Evolutionary conservation across 23 tunicate species (phyloP).

Genomic region (Trididemnum nubilum): DNA sequence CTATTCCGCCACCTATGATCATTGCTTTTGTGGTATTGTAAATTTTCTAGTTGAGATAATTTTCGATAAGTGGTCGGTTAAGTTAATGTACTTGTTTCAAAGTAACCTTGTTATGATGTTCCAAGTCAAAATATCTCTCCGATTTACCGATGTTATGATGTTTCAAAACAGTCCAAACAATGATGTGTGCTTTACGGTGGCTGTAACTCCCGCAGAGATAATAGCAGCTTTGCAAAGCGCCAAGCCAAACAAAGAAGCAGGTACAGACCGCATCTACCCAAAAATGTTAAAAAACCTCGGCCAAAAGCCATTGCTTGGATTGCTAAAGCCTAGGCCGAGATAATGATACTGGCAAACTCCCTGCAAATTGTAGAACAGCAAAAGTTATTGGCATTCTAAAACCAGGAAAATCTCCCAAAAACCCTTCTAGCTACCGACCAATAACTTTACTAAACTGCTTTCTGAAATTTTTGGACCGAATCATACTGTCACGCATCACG

Average conservation of each 20-base stretch:
- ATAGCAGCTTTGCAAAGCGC: background rate
- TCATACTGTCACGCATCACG: too few species aligned
- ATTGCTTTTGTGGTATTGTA: too few species aligned
- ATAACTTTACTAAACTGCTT: background rate
- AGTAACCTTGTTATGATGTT: too few species aligned
- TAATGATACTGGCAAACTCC: background rate
- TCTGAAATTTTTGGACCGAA: too few species aligned
- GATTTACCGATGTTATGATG: too few species aligned
- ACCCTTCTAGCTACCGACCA: background rate
- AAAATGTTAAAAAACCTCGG: constrained; percentile 6
- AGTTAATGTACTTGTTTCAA: too few species aligned
- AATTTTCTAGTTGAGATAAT: too few species aligned
- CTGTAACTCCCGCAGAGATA: background rate
- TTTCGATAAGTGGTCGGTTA: too few species aligned
- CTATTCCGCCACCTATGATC: too few species aligned
- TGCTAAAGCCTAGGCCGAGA: background rate
- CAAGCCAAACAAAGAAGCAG: constrained; percentile 12
- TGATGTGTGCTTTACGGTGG: background rate
- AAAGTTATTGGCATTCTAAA: too few species aligned
- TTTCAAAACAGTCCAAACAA: background rate
- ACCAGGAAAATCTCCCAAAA: constrained; percentile 4
- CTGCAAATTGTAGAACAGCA: background rate
- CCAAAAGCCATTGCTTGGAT: background rate
- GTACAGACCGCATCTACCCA: constrained; percentile 29
- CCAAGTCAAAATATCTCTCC: too few species aligned